phyloP scores from a whole-genome alignment of 2,113 vertebrate genomes.

The Bostrychus sinensis region DNA sequence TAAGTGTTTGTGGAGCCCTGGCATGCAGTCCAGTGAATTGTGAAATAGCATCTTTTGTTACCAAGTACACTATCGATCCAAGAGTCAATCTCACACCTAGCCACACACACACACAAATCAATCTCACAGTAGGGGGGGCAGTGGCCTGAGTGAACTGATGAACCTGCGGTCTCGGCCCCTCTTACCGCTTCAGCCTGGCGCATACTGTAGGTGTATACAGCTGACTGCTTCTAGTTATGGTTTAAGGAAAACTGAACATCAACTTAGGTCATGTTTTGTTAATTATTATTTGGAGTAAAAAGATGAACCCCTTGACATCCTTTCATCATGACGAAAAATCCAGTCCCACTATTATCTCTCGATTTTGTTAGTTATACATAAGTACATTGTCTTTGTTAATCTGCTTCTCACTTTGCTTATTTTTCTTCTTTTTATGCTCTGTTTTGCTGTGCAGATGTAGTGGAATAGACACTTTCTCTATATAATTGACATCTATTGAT shows the following conservation, averaged over 20 bases:
- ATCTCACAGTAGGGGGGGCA: constrained; percentile 25
- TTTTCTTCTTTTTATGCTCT: too few relatives aligned
- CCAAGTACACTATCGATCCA: constrained; percentile 94
- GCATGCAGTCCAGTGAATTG: constrained; percentile 90
- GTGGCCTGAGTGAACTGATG: constrained; percentile 38
- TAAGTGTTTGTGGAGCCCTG: constrained; percentile 40
- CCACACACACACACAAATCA: constrained; percentile 47
- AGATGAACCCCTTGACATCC: too few relatives aligned
- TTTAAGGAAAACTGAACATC: neutral
- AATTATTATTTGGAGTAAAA: neutral
- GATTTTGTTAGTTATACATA: neutral
- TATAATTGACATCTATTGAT: neutral
- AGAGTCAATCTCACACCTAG: constrained; percentile 74
- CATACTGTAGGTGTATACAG: neutral
- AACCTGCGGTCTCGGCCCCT: constrained; percentile 33
- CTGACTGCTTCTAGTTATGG: neutral
- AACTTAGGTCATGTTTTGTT: neutral
- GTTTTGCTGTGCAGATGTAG: neutral
- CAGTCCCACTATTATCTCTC: neutral
- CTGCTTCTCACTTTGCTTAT: too few relatives aligned
- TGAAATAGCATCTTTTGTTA: constrained; percentile 97
- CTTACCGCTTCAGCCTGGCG: constrained; percentile 12
- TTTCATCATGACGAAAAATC: too few relatives aligned
- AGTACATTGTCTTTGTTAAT: neutral
- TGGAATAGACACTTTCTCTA: neutral